A percentile compares a stretch with the other conserved stretches of the same genome.
Evolutionary conservation across 1,140 invertebrate species (phyloP).

Genomic region (Zaprionus taronus): DNA sequence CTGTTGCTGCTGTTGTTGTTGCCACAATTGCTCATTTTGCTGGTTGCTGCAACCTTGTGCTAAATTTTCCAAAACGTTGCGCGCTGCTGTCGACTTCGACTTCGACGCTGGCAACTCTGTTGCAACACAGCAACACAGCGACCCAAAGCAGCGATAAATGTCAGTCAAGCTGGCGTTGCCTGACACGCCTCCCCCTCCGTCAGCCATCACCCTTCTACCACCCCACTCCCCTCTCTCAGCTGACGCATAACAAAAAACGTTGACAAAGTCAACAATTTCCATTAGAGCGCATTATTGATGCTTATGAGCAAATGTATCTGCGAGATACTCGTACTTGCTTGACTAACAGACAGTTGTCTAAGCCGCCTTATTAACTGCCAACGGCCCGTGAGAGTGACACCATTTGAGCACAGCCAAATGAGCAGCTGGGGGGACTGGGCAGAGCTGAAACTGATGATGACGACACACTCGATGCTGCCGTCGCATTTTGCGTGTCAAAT

Average conservation of each 20-base stretch:
- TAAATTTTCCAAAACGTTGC: constrained; percentile 82
- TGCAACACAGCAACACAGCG: constrained; percentile 41
- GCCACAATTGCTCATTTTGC: constrained; percentile 80
- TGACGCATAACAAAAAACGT: constrained; percentile 67
- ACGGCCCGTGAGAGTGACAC: constrained; percentile 64
- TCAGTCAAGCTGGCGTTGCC: constrained; percentile 66
- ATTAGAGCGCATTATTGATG: constrained; percentile 79
- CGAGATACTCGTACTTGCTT: constrained; percentile 57
- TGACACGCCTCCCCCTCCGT: constrained; percentile 46
- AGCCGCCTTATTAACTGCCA: constrained; percentile 65
- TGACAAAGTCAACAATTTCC: constrained; percentile 64
- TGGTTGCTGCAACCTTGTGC: constrained; percentile 77
- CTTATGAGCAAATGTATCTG: constrained; percentile 73
- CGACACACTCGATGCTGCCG: constrained; percentile 30
- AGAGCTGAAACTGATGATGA: constrained; percentile 2
- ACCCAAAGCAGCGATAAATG: constrained; percentile 75
- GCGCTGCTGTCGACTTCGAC: constrained; percentile 47
- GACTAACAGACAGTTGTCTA: constrained; percentile 14
- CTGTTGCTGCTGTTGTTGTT: constrained; percentile 62
- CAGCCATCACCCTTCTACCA: neutral
- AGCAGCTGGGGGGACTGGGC: neutral
- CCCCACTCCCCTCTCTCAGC: neutral
- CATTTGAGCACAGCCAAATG: constrained; percentile 33
- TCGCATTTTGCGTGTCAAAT: constrained; percentile 53
- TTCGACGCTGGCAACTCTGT: constrained; percentile 39